Evolutionary conservation across 2,888 invertebrate species (phyloP).

Genomic region (Andricus curvator): DNA sequence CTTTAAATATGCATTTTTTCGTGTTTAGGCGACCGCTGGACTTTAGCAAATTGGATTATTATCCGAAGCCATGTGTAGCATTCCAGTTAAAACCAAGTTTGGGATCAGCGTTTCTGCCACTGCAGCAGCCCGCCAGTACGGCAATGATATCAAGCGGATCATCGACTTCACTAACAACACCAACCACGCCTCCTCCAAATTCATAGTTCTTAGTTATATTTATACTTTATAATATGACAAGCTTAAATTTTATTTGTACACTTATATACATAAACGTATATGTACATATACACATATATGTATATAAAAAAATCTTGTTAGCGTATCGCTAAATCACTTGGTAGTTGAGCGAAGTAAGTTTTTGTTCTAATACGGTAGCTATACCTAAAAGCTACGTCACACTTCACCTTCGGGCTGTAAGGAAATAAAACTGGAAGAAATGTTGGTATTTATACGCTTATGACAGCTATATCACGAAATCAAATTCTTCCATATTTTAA

Average conservation of each 20-base stretch:
- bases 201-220: slow-evolving; percentile 68
- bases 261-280: slow-evolving; percentile 14
- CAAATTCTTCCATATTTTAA: background rate
- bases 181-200: slow-evolving; percentile 77
- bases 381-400: background rate
- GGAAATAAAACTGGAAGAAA: background rate
- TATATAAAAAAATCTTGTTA: slow-evolving; percentile 3
- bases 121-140: slow-evolving; percentile 79
- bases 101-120: slow-evolving; percentile 90
- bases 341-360: slow-evolving; percentile 16
- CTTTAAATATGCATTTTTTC: slow-evolving; percentile 47
- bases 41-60: slow-evolving; percentile 78
- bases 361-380: background rate
- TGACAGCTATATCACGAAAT: slow-evolving; percentile 10
- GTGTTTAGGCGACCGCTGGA: slow-evolving; percentile 77
- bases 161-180: slow-evolving; percentile 73
- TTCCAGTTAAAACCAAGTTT: slow-evolving; percentile 89
- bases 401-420: background rate
- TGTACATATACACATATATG: background rate
- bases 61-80: slow-evolving; percentile 84
- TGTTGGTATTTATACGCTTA: background rate
- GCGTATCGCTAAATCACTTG: slow-evolving; percentile 15
- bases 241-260: slow-evolving; percentile 37
- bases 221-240: slow-evolving; percentile 30
- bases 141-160: slow-evolving; percentile 72